A percentile compares a stretch with the other conserved stretches of the same genome.
Conservation (phyloP, 2,797 vertebrate species). For the Ibycter americanus region DNA sequence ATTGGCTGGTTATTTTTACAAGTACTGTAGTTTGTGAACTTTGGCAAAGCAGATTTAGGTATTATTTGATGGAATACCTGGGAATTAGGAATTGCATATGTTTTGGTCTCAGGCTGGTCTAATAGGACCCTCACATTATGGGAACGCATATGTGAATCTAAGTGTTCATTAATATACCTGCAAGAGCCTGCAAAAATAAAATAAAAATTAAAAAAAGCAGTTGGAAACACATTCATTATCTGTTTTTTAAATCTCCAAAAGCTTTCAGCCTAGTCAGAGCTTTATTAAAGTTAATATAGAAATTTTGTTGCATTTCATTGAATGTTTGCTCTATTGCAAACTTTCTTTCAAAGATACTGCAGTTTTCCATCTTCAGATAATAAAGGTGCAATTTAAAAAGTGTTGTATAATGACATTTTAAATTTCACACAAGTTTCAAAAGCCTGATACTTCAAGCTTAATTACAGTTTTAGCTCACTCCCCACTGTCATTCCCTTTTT, state of each 20-base stretch:
- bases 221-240: not conserved
- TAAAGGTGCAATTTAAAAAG: not conserved
- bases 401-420: not conserved
- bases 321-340: not conserved
- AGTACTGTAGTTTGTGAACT: not conserved
- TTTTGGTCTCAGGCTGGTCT: not conserved
- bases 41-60: not conserved
- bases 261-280: not conserved
- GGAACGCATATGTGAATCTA: not conserved
- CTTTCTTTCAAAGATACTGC: not conserved
- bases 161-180: not conserved
- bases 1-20: not conserved
- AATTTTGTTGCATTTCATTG: not conserved
- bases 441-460: not conserved
- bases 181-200: not conserved
- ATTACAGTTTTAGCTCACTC: not conserved
- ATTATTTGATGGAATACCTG: not conserved
- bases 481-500: not conserved
- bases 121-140: not conserved
- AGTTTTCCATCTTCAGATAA: not conserved
- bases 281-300: slow-evolving; percentile 22
- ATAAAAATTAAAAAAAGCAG: not conserved
- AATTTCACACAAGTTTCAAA: not conserved
- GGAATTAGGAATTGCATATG: not conserved
- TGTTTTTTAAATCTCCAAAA: not conserved